These are phyloP conservation scores for Gallirallus australis DNA, from an alignment of 2,797 vertebrate species.

Conservation along the genomic window DNA sequence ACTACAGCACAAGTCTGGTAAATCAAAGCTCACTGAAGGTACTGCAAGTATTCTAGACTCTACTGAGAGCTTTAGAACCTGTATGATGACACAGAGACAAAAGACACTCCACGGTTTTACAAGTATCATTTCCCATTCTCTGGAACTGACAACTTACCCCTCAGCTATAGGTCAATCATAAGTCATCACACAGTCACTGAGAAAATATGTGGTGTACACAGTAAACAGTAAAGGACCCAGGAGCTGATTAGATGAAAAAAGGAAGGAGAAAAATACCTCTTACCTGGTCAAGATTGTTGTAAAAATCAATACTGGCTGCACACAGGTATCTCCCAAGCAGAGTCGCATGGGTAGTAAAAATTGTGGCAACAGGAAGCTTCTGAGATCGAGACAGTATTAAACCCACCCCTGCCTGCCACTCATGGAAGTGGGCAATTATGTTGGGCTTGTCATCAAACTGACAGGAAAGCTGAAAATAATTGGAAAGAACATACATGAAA, in stretches of 20 bases:
- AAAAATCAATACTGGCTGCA: conserved; percentile 95
- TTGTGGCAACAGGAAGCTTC: conserved; percentile 89
- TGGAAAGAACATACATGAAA: background rate
- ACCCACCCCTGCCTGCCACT: conserved; percentile 94
- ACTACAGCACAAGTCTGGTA: background rate
- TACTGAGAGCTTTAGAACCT: background rate
- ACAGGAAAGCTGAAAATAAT: conserved; percentile 84
- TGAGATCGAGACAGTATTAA: conserved; percentile 87
- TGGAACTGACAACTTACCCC: background rate
- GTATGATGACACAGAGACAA: background rate
- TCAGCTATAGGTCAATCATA: background rate
- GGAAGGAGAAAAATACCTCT: background rate
- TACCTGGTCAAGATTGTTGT: conserved; percentile 95
- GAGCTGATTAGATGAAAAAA: background rate
- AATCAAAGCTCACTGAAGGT: background rate
- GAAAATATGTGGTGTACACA: background rate
- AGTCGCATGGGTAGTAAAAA: conserved; percentile 96
- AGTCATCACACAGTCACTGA: background rate
- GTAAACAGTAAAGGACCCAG: background rate
- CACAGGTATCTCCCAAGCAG: conserved; percentile 94
- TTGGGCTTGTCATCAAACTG: conserved; percentile 83
- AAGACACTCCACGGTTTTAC: background rate
- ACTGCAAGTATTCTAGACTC: background rate
- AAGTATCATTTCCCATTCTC: background rate
- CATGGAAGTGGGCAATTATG: conserved; percentile 91